A percentile compares a stretch with the other conserved stretches of the same genome.
Conservation (phyloP, 2,888 invertebrate species). For the Trypoxylon attenuatum region DNA sequence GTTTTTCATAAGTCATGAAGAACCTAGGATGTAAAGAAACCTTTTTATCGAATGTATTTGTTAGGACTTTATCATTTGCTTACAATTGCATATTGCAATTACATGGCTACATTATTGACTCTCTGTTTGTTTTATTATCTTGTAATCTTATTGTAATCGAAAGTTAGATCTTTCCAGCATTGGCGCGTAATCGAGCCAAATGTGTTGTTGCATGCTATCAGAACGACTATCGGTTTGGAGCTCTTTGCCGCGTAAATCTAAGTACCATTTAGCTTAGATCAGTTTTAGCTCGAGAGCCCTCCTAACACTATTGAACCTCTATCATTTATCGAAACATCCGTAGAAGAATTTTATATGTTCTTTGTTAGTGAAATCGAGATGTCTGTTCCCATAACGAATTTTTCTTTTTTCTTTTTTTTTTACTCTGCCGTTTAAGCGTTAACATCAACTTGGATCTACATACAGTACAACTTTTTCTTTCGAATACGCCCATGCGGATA, state of each 20-base stretch:
- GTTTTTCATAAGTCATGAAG: conserved; percentile 59
- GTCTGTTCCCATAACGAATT: too few relatives aligned
- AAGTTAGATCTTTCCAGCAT: conserved; percentile 47
- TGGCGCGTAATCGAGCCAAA: conserved; percentile 23
- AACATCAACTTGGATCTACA: not conserved
- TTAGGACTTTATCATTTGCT: conserved; percentile 65
- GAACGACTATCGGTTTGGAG: conserved; percentile 8
- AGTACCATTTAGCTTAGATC: conserved; percentile 46
- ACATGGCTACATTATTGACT: conserved; percentile 66
- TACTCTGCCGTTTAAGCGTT: not conserved
- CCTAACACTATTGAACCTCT: not conserved
- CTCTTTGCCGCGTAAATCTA: conserved; percentile 57
- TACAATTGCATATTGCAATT: conserved; percentile 66
- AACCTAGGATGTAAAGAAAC: conserved; percentile 57
- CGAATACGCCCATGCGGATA: not conserved
- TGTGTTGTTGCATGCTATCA: not conserved
- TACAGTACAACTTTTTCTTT: too few relatives aligned
- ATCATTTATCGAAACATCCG: not conserved
- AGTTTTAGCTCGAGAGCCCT: conserved; percentile 35
- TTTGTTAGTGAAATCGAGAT: conserved; percentile 9
- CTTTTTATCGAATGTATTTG: conserved; percentile 68
- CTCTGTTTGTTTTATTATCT: conserved; percentile 65
- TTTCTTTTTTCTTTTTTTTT: not conserved
- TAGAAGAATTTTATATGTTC: conserved; percentile 23
- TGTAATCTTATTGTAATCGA: conserved; percentile 36